phyloP scores from a whole-genome alignment of 2,888 invertebrate species.

The Dione vanillae region DNA sequence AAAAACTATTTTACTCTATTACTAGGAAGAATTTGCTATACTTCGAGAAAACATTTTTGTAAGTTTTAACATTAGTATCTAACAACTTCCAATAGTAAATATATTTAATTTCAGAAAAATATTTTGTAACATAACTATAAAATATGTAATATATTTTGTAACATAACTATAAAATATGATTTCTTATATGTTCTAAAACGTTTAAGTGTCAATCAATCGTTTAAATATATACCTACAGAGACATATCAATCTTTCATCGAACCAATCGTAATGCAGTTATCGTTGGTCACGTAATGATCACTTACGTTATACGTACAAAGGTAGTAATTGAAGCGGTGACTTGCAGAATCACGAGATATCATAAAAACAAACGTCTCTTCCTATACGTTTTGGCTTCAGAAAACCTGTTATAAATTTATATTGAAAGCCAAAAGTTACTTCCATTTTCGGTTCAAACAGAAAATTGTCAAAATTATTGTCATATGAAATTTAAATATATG shows the following conservation, averaged over 20 bases:
- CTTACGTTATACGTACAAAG: constrained; percentile 12
- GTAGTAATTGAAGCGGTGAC: constrained; percentile 2
- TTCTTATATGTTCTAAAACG: not conserved
- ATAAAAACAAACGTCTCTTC: no score
- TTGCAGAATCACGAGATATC: no score
- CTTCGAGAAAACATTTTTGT: no score
- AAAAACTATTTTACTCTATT: no score
- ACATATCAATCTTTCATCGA: not conserved
- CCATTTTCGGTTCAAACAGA: not conserved
- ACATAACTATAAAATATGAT: no score
- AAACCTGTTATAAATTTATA: not conserved
- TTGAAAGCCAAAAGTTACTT: no score
- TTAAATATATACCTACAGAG: no score
- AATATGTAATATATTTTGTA: no score
- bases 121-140: no score
- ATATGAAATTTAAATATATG: not conserved
- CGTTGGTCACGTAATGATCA: not conserved
- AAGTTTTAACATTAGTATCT: not conserved
- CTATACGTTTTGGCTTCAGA: not conserved
- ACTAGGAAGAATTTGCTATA: no score
- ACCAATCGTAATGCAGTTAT: not conserved
- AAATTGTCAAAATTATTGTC: constrained; percentile 5
- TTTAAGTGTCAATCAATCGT: not conserved
- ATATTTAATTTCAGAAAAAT: no score
- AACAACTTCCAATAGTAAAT: not conserved